Evolutionary conservation across 2,113 vertebrate species (phyloP), one percentile per base, ranked within the genome.

Genomic region (Clupea harengus): DNA sequence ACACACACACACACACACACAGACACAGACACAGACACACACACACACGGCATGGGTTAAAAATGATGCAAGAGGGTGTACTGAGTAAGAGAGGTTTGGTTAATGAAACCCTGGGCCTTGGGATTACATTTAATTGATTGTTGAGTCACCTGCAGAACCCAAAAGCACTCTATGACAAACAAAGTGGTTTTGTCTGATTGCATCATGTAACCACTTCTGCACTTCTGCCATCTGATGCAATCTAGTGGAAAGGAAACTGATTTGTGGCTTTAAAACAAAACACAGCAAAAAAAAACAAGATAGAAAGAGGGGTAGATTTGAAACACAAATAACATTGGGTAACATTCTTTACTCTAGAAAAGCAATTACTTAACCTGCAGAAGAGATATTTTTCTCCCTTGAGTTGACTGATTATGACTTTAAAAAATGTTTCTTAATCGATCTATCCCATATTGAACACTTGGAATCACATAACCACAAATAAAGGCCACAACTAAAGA

Each of bases 181-280:
- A 81, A 54, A 67, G 72, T 52, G 20, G 0, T 28, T 28, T 75
- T 75, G 10, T 82, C 81, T 39, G 22, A 81, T 49, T 84, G 75
- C 81, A n/a, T 85, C 39, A n/a, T 15, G 25, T 81, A 85, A 78
- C 78, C 50, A 78, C 39, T 39, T 39, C 39, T 39, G 39, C 39
- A 28, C 22, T 46, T n/a, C 54, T 60, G 60, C 87, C 45, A 81
- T 60, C 83, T 83, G 75, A 17, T 5, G 6, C 5, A 32, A 39
- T 32, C 72, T 78, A 39, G 72, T 78, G 75, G 50, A 84, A 4
- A 81, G 84, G 89, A 89, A 89, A 81, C 32, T 25, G 47, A 50
- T 60, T 60, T 88, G 86, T 81, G 86, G 86, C 87, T 90, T 87
- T 45, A 17, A 88, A 80, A 82, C 17, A 25, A 87, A 88, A 85